A percentile compares a stretch with the other conserved stretches of the same genome.
Conservation (phyloP, 2,888 invertebrate species). For the Oscheius sp. region DNA sequence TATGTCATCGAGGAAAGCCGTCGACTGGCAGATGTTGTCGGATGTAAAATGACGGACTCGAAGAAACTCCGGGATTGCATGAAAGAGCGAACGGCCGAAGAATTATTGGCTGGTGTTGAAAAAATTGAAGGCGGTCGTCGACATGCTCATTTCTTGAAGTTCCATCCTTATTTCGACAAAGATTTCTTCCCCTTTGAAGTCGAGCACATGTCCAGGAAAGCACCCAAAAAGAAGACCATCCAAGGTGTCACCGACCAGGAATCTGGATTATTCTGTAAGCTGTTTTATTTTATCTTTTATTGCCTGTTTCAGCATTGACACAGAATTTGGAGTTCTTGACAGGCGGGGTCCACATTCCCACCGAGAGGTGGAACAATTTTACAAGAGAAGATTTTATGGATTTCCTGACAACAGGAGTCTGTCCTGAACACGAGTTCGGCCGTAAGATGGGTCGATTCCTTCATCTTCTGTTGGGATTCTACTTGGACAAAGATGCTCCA, state of each 20-base stretch:
- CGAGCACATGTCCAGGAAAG: constrained; percentile 54
- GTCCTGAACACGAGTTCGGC: constrained; percentile 28
- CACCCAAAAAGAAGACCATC: constrained; percentile 54
- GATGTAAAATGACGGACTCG: constrained; percentile 49
- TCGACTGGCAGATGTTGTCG: constrained; percentile 48
- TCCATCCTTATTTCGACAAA: constrained; percentile 54
- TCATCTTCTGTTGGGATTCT: constrained; percentile 36
- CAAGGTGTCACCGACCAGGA: constrained; percentile 54
- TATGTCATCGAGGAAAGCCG: constrained; percentile 57
- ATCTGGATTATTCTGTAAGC: constrained; percentile 44
- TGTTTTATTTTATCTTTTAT: not conserved
- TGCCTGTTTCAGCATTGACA: not conserved
- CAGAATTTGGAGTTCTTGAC: constrained; percentile 27
- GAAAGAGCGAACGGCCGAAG: constrained; percentile 54
- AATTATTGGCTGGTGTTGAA: constrained; percentile 58
- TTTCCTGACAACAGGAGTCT: constrained; percentile 32
- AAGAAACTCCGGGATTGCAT: constrained; percentile 54
- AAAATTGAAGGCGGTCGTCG: constrained; percentile 44
- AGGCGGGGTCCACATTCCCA: constrained; percentile 24
- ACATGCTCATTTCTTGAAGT: constrained; percentile 41
- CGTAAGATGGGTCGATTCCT: constrained; percentile 42
- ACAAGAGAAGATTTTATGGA: constrained; percentile 24
- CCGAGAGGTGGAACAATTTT: constrained; percentile 29
- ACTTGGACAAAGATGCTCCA: constrained; percentile 33
- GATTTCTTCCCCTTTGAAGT: constrained; percentile 61